A percentile compares a stretch with the other conserved stretches of the same genome.
These are phyloP conservation scores for Argopecten irradians DNA, from an alignment of 1,140 invertebrate species.

Conservation along the genomic window DNA sequence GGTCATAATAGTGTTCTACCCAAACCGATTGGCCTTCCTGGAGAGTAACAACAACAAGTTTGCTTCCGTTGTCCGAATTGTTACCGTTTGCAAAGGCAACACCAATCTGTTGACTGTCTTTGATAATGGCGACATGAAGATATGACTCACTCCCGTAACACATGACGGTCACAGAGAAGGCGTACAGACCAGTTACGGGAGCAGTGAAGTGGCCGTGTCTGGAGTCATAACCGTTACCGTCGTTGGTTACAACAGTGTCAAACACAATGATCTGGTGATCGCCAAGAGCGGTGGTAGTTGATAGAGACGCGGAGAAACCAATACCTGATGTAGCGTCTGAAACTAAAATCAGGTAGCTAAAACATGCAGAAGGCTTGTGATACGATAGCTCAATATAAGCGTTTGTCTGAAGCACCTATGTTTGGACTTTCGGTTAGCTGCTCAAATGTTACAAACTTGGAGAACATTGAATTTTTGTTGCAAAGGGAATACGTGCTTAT, in stretches of 20 bases:
- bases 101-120: not conserved
- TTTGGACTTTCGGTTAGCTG: no score
- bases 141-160: not conserved
- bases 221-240: not conserved
- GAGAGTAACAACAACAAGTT: not conserved
- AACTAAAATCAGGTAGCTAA: not conserved
- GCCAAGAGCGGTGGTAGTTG: not conserved
- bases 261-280: not conserved
- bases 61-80: not conserved
- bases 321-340: not conserved
- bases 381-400: no score
- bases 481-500: no score
- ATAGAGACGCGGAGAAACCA: not conserved
- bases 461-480: no score
- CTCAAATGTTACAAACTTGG: no score
- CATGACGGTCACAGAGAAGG: not conserved
- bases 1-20: not conserved
- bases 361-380: no score
- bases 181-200: not conserved
- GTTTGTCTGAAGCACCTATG: no score
- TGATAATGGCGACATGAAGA: not conserved
- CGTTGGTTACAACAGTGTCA: not conserved
- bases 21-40: not conserved
- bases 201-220: not conserved
- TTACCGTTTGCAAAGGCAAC: not conserved